Evolutionary conservation across 1,140 invertebrate species (phyloP).

Genomic region (Drosophila arawakana): DNA sequence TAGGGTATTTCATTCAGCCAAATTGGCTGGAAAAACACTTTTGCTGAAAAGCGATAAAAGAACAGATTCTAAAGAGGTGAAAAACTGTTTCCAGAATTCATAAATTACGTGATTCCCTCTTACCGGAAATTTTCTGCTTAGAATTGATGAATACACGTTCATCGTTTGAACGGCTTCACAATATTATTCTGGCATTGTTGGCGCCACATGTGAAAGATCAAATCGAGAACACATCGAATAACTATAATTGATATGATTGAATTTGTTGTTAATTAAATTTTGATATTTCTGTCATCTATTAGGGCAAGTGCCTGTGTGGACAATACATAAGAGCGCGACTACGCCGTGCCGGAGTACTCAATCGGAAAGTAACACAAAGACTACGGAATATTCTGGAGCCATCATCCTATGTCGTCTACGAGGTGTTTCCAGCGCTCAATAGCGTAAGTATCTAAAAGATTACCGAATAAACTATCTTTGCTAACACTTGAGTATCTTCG

Average conservation of each 20-base stretch:
- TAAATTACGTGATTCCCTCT: slow-evolving; percentile 32
- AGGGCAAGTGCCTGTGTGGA: slow-evolving; percentile 83
- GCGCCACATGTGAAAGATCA: slow-evolving; percentile 48
- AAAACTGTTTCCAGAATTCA: slow-evolving; percentile 34
- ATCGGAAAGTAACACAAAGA: slow-evolving; percentile 80
- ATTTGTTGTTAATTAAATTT: slow-evolving; percentile 51
- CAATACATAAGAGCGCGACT: slow-evolving; percentile 80
- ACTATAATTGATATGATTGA: slow-evolving; percentile 45
- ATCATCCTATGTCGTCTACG: slow-evolving; percentile 77
- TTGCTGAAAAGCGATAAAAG: slow-evolving; percentile 21
- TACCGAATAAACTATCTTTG: not conserved
- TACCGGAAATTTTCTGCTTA: slow-evolving; percentile 48
- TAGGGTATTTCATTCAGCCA: not conserved
- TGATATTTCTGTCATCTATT: slow-evolving; percentile 17
- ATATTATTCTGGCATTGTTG: slow-evolving; percentile 16
- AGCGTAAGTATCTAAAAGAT: slow-evolving; percentile 58
- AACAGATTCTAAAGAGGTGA: slow-evolving; percentile 1
- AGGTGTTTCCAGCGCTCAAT: slow-evolving; percentile 82
- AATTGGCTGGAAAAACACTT: slow-evolving; percentile 27
- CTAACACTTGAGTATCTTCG: not conserved
- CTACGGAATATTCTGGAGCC: slow-evolving; percentile 79
- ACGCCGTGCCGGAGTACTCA: slow-evolving; percentile 78
- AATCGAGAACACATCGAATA: slow-evolving; percentile 16
- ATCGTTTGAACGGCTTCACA: not conserved
- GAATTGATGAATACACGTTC: slow-evolving; percentile 28